phyloP scores from a whole-genome alignment of 2,113 vertebrate species.

The Riparia riparia region DNA sequence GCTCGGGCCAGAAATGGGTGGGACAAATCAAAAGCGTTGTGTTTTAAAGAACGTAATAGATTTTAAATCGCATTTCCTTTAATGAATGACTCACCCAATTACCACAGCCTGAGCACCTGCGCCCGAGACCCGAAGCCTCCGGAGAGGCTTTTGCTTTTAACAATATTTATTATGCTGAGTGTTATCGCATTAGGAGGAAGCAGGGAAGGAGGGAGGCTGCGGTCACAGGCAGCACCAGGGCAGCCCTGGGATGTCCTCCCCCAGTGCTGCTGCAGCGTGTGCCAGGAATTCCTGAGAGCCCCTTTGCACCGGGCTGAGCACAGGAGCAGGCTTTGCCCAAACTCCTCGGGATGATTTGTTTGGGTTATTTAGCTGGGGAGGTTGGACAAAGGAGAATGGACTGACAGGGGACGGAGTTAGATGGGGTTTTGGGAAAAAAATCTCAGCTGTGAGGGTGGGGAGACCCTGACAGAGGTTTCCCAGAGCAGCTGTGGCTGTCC shows the following conservation, averaged over 20 bases:
- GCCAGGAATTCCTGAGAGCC: not conserved
- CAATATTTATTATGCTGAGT: constrained; percentile 69
- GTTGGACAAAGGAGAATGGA: not conserved
- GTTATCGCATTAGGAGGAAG: constrained; percentile 23
- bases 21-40: constrained; percentile 55
- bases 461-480: not conserved
- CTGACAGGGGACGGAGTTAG: fast-evolving
- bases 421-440: not conserved
- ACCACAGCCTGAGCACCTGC: constrained; percentile 65
- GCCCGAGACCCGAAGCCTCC: constrained; percentile 39
- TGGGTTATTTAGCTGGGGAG: not conserved
- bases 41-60: constrained; percentile 61
- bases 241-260: not conserved
- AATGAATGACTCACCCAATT: constrained; percentile 75
- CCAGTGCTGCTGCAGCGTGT: fast-evolving
- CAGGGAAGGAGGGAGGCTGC: not conserved
- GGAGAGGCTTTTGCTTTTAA: constrained; percentile 67
- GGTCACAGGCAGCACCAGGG: not conserved
- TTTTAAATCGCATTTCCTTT: constrained; percentile 72
- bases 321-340: not conserved
- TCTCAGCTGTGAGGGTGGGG: fast-evolving
- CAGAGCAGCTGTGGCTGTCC: not conserved
- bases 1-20: constrained; percentile 11
- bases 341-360: fast-evolving
- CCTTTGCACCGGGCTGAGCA: not conserved